Percentiles rank a stretch among this genome's conserved stretches.
Evolutionary conservation across 2,113 vertebrate genomes (phyloP).

Genomic region (Lipophrys pholis): DNA sequence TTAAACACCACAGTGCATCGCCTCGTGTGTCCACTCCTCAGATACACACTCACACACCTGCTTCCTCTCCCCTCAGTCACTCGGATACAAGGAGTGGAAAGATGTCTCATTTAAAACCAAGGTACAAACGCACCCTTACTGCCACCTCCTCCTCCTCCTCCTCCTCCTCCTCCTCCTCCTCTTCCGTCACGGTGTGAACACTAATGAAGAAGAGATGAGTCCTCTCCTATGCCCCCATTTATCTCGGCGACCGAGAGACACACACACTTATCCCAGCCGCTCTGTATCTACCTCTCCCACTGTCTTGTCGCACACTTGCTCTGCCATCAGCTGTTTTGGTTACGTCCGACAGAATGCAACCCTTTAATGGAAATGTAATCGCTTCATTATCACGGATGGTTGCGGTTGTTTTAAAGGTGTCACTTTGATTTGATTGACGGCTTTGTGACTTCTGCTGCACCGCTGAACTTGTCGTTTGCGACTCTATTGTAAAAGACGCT

Average conservation of each 20-base stretch:
- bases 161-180: constrained; percentile 44
- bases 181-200: constrained; percentile 78
- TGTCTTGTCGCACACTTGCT: constrained; percentile 30
- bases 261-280: constrained; percentile 51
- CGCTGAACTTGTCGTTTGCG: background rate
- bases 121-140: constrained; percentile 60
- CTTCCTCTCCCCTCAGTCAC: constrained; percentile 23
- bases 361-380: constrained; percentile 39
- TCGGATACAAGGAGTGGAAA: constrained; percentile 56
- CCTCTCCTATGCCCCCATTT: constrained; percentile 79
- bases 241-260: constrained; percentile 70
- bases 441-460: constrained; percentile 14
- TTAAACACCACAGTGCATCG: constrained; percentile 25
- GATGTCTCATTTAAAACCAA: constrained; percentile 79
- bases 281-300: constrained; percentile 35
- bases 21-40: constrained; percentile 26
- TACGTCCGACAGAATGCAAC: constrained; percentile 19
- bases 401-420: constrained; percentile 16
- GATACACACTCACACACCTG: constrained; percentile 13
- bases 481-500: no score
- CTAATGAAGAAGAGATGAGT: constrained; percentile 84
- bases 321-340: constrained; percentile 28
- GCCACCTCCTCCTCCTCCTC: constrained; percentile 42
- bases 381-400: constrained; percentile 26
- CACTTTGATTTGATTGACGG: constrained; percentile 17